Percentiles rank a stretch among this genome's conserved stretches.
Evolutionary conservation across 2,113 vertebrate species (phyloP).

Genomic region (Hyperoodon ampullatus): DNA sequence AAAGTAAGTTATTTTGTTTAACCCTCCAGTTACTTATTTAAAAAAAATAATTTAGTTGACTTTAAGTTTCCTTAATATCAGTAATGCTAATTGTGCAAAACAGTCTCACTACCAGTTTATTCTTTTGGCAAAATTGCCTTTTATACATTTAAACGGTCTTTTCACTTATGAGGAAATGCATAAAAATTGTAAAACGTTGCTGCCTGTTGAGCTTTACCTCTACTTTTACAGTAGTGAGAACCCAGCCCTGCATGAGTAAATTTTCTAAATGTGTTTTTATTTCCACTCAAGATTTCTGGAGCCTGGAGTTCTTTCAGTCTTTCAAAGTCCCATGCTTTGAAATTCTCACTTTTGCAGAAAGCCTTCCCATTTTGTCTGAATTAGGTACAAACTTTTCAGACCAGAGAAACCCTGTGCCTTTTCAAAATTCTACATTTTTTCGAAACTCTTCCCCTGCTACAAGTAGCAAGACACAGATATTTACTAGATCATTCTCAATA

Average conservation of each 20-base stretch:
- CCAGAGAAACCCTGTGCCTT: not conserved
- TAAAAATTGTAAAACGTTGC: not conserved
- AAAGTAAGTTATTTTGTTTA: not conserved
- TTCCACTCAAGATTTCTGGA: not conserved
- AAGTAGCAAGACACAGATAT: not conserved
- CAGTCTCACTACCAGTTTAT: not conserved
- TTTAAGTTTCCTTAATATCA: not conserved
- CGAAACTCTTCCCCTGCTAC: not conserved
- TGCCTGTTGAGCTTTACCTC: not conserved
- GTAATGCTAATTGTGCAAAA: not conserved
- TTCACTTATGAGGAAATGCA: not conserved
- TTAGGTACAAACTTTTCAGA: not conserved
- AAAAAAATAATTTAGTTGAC: not conserved
- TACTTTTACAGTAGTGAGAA: conserved; percentile 11
- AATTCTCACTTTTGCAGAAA: not conserved
- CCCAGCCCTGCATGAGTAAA: not conserved
- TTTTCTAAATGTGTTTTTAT: conserved; percentile 18
- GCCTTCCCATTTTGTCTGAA: not conserved
- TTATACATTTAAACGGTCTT: not conserved
- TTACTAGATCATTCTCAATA: not conserved
- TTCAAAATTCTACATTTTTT: not conserved
- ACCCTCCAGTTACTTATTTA: not conserved
- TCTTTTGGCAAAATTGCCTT: not conserved
- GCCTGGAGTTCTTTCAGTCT: not conserved
- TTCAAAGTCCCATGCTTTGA: not conserved